Base-by-base conservation (phyloP, 2,113 vertebrate species). In the Oenanthe oenanthe region DNA sequence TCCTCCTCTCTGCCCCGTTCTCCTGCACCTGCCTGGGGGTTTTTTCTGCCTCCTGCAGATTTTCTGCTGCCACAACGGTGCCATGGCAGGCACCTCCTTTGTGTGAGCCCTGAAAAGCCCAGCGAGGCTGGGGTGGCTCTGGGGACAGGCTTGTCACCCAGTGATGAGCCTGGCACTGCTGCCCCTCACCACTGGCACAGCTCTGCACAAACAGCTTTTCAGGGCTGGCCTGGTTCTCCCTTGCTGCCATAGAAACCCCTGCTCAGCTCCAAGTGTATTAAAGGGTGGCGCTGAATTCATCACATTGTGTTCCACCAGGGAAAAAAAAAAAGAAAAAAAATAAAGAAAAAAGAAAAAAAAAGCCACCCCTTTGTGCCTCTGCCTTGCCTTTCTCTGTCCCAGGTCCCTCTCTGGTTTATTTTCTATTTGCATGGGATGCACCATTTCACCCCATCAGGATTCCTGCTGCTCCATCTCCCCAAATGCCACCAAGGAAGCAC, bases 171-270 rank as follows among this genome's bases (percentile, higher is more conserved):
- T 95, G 95, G 93, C 96, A 96, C 82, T 25, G 21, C 65, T 96
- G 93, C 92, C 94, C 94, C 88, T 92, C 38, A 2, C 89, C 93
- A 66, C 74, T 92, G 95, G 94, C 89, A 96, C 79, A 60, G 95
- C 92, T 62, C 79, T 45, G 82, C 93, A 83, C 87, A 88, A 88
- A 92, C 89, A 81, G 61, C 90, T 94, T 84, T 83, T 82, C 95
- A 92, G 93, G 96, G 74, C 94, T 94, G 5, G 79, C 93, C 94
- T 34, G 93, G 81, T 40, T 94, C 94, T 93, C 95, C 89, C 71
- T 88, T 88, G 95, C 96, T 97, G 96, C 96, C 96, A 96, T 96
- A 97, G 96, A 97, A 97, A 97, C 95, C 96, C 85, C 93, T 3
- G 61, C 61, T 93, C 68, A 81, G 85, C 95, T 96, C 79, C 45